Evolutionary conservation across 2,113 vertebrate species (phyloP).

Genomic region (Alexandromys fortis): DNA sequence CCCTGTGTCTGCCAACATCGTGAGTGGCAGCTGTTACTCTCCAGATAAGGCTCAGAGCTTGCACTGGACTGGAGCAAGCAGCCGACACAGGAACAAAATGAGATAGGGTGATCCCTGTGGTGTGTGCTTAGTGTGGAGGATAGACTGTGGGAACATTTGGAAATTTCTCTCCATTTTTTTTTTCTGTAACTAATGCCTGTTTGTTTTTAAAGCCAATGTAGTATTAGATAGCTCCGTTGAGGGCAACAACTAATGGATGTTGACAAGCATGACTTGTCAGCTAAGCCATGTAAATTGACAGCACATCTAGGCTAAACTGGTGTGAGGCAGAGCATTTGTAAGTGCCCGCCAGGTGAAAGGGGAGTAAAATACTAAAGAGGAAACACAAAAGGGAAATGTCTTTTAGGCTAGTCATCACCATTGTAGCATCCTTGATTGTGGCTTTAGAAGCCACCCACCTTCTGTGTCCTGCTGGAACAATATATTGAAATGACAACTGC

Average conservation of each 20-base stretch:
- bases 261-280: slow-evolving; percentile 77
- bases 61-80: background rate
- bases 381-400: slow-evolving; percentile 67
- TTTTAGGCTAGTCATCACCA: slow-evolving; percentile 66
- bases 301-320: slow-evolving; percentile 63
- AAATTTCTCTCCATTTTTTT: slow-evolving; percentile 44
- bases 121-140: background rate
- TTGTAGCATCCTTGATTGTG: slow-evolving; percentile 37
- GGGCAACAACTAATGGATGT: slow-evolving; percentile 62
- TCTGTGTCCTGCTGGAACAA: slow-evolving; percentile 2
- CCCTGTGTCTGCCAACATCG: too few species aligned
- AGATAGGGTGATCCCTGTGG: background rate
- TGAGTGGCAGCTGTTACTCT: background rate
- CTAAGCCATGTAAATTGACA: slow-evolving; percentile 77
- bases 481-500: slow-evolving; percentile 69
- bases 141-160: slow-evolving; percentile 1
- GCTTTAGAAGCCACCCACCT: slow-evolving; percentile 42
- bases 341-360: slow-evolving; percentile 65
- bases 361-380: background rate
- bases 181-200: slow-evolving; percentile 63
- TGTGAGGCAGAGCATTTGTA: slow-evolving; percentile 70
- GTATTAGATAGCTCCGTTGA: slow-evolving; percentile 55
- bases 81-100: background rate
- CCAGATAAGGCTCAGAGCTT: background rate
- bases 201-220: slow-evolving; percentile 52